Evolutionary conservation across 2,797 vertebrate genomes (phyloP), one percentile per base, ranked within the genome.

Genomic region (Clarias fuscus): DNA sequence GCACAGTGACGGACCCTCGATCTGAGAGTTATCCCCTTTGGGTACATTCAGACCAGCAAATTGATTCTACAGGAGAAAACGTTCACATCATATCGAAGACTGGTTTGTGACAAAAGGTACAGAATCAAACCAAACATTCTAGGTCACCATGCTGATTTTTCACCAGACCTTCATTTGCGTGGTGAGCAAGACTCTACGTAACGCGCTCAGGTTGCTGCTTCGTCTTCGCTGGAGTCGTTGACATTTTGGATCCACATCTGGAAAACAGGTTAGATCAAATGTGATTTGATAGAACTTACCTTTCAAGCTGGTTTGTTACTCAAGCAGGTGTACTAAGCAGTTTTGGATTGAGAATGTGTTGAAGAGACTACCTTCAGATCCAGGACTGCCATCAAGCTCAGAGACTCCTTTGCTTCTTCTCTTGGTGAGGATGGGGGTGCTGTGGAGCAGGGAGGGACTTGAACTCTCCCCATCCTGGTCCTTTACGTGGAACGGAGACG

Each of bases 1-100:
- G 91, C 96, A 96, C 90, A 99, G 96, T 87, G 97, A 97, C 18
- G 98, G 97, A 80, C 98, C 98, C 94, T 99, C 98, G 78, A 99
- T 99, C 93, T 98, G 94, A 91, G 98, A 99, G 87, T 88, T 94
- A 7, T 98, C 97, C 94, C 96, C 97, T 95, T 97, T 98, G 92
- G 96, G 93, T 89, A 94, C 92, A 37, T 94, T 95, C n/a, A 97
- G 92, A 91, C 95, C 92, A 91, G 94, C 94, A 94, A 98, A 98
- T 88, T 97, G 97, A 94, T 99, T 99, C 98, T 98, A 90, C 22
- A 61, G 2, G 11, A 61, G 13, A 7, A 65, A 71, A 71, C n/a
- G 27, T 27, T 20, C 11, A 56, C 53, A 56, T 37, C 6, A 59
- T 27, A 70, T 33, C n/a, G 8, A 3, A 70, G 20, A 33, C 27